Percentiles rank a stretch among this genome's conserved stretches.
phyloP scores from a whole-genome alignment of 2,113 vertebrate species.

The Pholis gunnellus region DNA sequence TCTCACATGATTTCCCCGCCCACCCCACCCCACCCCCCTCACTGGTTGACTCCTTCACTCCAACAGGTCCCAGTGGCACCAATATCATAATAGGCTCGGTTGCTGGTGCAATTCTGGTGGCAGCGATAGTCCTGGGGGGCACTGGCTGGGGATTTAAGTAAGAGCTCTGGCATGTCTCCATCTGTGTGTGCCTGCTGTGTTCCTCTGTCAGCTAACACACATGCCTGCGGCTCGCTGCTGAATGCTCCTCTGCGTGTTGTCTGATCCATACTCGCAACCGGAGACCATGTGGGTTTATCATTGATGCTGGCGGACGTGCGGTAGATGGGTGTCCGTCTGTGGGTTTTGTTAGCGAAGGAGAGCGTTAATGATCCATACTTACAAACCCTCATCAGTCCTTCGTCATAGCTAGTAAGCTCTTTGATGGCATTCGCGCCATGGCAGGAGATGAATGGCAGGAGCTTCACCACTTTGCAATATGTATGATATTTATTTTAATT shows the following conservation, averaged over 20 bases:
- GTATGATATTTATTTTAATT: constrained; percentile 1
- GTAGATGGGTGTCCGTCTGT: not conserved
- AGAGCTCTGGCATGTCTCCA: constrained; percentile 80
- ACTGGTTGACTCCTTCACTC: constrained; percentile 42
- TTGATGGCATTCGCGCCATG: not conserved
- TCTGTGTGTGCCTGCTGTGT: constrained; percentile 55
- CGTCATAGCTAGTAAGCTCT: too few relatives aligned
- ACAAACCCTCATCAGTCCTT: not conserved
- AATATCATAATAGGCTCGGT: constrained; percentile 99
- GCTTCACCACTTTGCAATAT: not conserved
- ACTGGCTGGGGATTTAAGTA: constrained; percentile 99
- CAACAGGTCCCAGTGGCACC: constrained; percentile 97
- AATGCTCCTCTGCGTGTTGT: constrained; percentile 48
- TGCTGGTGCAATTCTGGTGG: constrained; percentile 95
- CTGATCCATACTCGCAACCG: constrained; percentile 32
- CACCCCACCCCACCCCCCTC: not conserved
- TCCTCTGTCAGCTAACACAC: constrained; percentile 52
- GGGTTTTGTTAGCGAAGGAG: not conserved
- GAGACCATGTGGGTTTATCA: constrained; percentile 2
- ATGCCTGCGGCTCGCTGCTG: constrained; percentile 41
- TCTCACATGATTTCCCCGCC: not conserved
- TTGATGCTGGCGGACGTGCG: not conserved
- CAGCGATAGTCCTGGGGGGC: constrained; percentile 97
- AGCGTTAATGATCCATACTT: not conserved
- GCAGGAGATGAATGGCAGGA: not conserved